Base-by-base conservation (phyloP, 2,888 invertebrate genomes). In the Phrixothrix hirtus region DNA sequence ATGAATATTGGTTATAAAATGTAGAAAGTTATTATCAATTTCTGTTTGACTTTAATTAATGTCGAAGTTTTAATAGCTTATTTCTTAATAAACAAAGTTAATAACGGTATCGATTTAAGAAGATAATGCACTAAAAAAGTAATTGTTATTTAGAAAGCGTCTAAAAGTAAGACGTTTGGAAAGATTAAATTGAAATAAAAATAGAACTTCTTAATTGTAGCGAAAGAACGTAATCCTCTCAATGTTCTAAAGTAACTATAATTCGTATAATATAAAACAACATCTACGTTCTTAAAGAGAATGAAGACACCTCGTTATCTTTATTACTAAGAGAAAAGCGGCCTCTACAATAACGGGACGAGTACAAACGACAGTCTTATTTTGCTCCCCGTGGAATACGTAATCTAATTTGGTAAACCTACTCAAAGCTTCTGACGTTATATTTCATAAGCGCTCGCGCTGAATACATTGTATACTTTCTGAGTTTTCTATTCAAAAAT, bases 251-350 rank as follows among this genome's bases (percentile, higher is more conserved):
- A 51, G 55, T 51, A 51, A 51, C 51, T 52, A 56, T 52, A 55
- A 55, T 55, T 55, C 55, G 46, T 51, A 46, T 44, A 47, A 56
- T 47, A 51, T 52, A 51, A 56, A 56, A 56, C 55, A 51, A 51
- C 51, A 51, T 45, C 44, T 47, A 47, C 34, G 55, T 56, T 65
- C 63, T 61, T 55, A 57, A 62, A 60, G 64, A 55, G 55, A 55
- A 52, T 64, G 64, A 67, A 63, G 67, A 66, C 67, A 67, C 63
- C 67, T 68, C 65, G 68, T 70, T 70, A 70, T 71, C 69, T 70
- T 69, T 69, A 70, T 69, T 68, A 66, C 61, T 52, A 60, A 62
- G 66, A 65, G 64, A 64, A 68, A 64, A 61, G 60, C 62, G 61
- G 55, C 55, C 55, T 57, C 63, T 54, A 61, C 65, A 64, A 65